A percentile compares a stretch with the other conserved stretches of the same genome.
phyloP scores from a whole-genome alignment of 1,140 invertebrate genomes.

The Drosophila sturtevanti region DNA sequence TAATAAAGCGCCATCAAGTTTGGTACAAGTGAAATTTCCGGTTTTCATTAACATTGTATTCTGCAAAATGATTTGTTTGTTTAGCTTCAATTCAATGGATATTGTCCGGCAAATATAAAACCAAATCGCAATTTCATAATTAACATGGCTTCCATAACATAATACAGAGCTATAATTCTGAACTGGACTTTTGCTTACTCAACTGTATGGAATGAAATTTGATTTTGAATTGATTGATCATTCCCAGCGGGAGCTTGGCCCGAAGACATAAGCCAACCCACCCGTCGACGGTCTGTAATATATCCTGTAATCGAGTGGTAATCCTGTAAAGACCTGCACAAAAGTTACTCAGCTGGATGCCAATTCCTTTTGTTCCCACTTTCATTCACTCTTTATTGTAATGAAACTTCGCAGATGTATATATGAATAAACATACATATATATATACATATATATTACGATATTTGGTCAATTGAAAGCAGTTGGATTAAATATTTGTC shows the following conservation, averaged over 20 bases:
- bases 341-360: slow-evolving; percentile 65
- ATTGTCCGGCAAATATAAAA: slow-evolving; percentile 13
- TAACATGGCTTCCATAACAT: slow-evolving; percentile 61
- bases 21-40: slow-evolving; percentile 75
- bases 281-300: slow-evolving; percentile 67
- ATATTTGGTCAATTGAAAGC: slow-evolving; percentile 10
- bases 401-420: slow-evolving; percentile 40
- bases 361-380: slow-evolving; percentile 49
- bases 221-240: slow-evolving; percentile 79
- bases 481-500: slow-evolving; percentile 20
- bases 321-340: slow-evolving; percentile 74
- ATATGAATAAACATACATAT: too few species aligned
- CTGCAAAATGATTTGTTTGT: slow-evolving; percentile 69
- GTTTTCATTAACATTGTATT: slow-evolving; percentile 76
- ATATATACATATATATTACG: not conserved
- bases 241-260: slow-evolving; percentile 67
- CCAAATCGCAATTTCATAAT: slow-evolving; percentile 69
- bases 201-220: slow-evolving; percentile 67
- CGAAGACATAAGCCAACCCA: slow-evolving; percentile 20
- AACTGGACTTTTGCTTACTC: slow-evolving; percentile 44
- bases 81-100: slow-evolving; percentile 37
- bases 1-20: slow-evolving; percentile 47
- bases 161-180: slow-evolving; percentile 26
- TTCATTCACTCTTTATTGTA: not conserved
- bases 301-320: slow-evolving; percentile 79